Percentiles rank a stretch among this genome's conserved stretches.
These are phyloP conservation scores for Coptodon bakossiorum DNA, from an alignment of 2,113 vertebrate species.

Conservation along the genomic window DNA sequence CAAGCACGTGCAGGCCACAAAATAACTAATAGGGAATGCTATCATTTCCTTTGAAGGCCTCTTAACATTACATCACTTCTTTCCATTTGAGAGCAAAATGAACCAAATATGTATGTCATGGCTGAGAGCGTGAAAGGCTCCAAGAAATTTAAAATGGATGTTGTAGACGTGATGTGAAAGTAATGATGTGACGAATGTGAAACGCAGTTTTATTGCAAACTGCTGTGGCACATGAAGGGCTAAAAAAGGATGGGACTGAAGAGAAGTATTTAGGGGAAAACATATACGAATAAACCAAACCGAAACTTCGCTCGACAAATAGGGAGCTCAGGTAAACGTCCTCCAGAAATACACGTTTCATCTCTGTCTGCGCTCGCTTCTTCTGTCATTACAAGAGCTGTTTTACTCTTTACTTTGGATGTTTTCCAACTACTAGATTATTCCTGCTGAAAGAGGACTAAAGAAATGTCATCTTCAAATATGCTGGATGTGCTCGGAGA, in stretches of 20 bases:
- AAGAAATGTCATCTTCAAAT: slow-evolving; percentile 10
- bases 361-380: slow-evolving; percentile 1
- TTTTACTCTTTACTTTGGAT: slow-evolving; percentile 35
- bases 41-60: background rate
- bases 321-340: background rate
- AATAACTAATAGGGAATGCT: background rate
- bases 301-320: slow-evolving; percentile 7
- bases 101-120: background rate
- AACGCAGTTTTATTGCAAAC: background rate
- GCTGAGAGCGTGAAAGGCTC: background rate
- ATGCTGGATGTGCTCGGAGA: background rate
- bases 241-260: background rate
- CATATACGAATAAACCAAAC: background rate
- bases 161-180: background rate
- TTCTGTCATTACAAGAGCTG: background rate
- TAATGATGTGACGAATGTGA: background rate
- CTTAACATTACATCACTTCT: background rate
- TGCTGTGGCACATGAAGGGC: background rate
- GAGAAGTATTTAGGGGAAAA: background rate
- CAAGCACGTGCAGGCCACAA: background rate
- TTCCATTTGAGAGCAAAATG: background rate
- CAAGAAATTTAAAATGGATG: background rate
- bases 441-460: background rate
- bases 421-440: slow-evolving; percentile 4
- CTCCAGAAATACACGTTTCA: background rate